Conservation (phyloP, 2,797 vertebrate species). For the Numenius phaeopus region DNA sequence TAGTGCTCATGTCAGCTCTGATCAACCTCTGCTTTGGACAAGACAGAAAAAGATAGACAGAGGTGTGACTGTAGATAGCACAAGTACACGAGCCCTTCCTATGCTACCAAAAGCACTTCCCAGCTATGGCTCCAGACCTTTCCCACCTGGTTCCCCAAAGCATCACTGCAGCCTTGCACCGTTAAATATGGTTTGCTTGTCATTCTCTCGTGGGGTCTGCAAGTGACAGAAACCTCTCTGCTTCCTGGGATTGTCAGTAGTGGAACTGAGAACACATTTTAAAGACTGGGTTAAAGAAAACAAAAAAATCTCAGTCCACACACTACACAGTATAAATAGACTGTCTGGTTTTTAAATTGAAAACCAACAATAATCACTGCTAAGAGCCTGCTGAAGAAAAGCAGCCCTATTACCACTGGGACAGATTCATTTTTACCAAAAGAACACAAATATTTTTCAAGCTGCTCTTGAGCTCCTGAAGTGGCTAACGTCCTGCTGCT, state of each 20-base stretch:
- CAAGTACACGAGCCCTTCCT: not conserved
- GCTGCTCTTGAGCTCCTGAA: slow-evolving; percentile 24
- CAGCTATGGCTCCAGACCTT: not conserved
- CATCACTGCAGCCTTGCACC: not conserved
- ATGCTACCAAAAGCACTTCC: not conserved
- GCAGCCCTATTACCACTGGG: slow-evolving; percentile 53
- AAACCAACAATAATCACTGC: slow-evolving; percentile 48
- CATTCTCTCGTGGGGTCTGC: not conserved
- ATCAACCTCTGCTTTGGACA: not conserved
- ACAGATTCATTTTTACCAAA: slow-evolving; percentile 35
- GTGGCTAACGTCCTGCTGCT: slow-evolving; percentile 18
- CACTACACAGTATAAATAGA: slow-evolving; percentile 40
- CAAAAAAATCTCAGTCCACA: not conserved
- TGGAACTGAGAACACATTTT: not conserved
- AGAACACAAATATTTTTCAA: slow-evolving; percentile 52
- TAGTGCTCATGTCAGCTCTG: not conserved
- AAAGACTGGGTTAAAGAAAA: not conserved
- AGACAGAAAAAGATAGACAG: not conserved
- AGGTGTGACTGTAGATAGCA: not conserved
- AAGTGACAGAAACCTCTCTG: not conserved
- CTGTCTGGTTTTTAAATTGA: slow-evolving; percentile 37
- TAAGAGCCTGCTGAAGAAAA: slow-evolving; percentile 58
- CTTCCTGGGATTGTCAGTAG: not conserved
- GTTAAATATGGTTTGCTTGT: not conserved
- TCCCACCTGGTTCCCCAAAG: not conserved